phyloP scores from a whole-genome alignment of 2,797 vertebrate genomes.

The Borostomias antarcticus region DNA sequence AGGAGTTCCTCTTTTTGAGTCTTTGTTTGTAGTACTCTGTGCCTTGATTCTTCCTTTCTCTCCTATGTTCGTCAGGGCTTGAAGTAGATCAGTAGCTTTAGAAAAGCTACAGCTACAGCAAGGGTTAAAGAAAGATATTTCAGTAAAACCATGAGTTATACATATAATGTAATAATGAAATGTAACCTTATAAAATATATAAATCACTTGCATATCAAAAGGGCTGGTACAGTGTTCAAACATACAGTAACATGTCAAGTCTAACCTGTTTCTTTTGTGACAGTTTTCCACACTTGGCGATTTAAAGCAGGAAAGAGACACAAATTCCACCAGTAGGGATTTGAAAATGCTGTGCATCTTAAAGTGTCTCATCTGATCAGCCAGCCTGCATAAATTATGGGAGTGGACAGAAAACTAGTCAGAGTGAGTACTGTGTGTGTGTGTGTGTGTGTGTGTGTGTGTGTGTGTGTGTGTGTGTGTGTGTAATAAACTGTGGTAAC shows the following conservation, averaged over 20 bases:
- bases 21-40: slow-evolving; percentile 46
- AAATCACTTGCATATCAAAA: neutral
- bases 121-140: slow-evolving; percentile 1
- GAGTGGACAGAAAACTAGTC: neutral
- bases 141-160: too few species aligned
- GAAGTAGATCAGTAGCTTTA: slow-evolving; percentile 66
- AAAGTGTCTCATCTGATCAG: slow-evolving; percentile 53
- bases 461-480: neutral
- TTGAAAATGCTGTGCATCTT: slow-evolving; percentile 32
- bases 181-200: neutral
- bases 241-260: too few species aligned
- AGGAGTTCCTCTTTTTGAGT: slow-evolving; percentile 60
- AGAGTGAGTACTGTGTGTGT: too few species aligned
- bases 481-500: too few species aligned
- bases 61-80: slow-evolving; percentile 61
- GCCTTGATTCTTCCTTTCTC: slow-evolving; percentile 43
- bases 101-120: slow-evolving; percentile 63
- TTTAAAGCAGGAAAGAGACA: slow-evolving; percentile 63
- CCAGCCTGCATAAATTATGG: slow-evolving; percentile 50
- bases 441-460: neutral
- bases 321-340: slow-evolving; percentile 56
- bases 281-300: slow-evolving; percentile 54
- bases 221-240: neutral
- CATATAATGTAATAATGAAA: too few species aligned
- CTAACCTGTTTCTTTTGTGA: slow-evolving; percentile 55